Evolutionary conservation across 2,113 vertebrate species (phyloP), one percentile per base, ranked within the genome.

Genomic region (Cariama cristata): DNA sequence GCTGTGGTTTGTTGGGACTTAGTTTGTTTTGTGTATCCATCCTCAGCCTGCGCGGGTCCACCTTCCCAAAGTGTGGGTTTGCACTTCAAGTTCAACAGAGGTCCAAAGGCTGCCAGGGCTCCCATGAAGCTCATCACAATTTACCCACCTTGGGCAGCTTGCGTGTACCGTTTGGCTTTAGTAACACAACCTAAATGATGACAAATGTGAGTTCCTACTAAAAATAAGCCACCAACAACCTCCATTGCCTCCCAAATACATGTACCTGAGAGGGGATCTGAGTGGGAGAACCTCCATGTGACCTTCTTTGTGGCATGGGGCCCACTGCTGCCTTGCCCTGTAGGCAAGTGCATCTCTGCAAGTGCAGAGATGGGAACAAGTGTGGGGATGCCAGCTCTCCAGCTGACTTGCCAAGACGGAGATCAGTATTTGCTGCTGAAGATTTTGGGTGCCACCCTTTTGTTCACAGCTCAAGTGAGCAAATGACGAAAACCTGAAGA

Each of bases 161-260:
- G 71, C 33, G 33, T 75, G 38, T 0, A 0, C 33, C 1, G 0
- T 80, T 88, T 0, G 0, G n/a, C 27, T 80, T 69, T 30, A n/a
- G 33, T 42, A 58, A 63, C 8, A 52, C 12, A 68, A 22, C 15
- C 45, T 53, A 45, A 50, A 24, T 40, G 11, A 55, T 45, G 42
- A 38, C 15, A 87, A 84, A 80, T n/a, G 8, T 63, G 42, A 38
- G 20, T 32, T 55, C 49, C 62, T 75, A 22, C 49, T 42, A 49
- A 47, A 88, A 74, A 80, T 28, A 84, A 59, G 30, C 4, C 56
- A 85, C 44, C 21, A 53, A 33, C 30, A 59, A 63, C 15, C n/a
- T 75, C 38, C 10, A 14, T 42, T 82, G 11, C 56, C 35, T 69
- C 38, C 32, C 26, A 55, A 33, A 63, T 12, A 38, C 18, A 22